Evolutionary conservation across 1,140 invertebrate genomes (phyloP), one percentile per base, ranked within the genome.

Genomic region (Apis dorsata): DNA sequence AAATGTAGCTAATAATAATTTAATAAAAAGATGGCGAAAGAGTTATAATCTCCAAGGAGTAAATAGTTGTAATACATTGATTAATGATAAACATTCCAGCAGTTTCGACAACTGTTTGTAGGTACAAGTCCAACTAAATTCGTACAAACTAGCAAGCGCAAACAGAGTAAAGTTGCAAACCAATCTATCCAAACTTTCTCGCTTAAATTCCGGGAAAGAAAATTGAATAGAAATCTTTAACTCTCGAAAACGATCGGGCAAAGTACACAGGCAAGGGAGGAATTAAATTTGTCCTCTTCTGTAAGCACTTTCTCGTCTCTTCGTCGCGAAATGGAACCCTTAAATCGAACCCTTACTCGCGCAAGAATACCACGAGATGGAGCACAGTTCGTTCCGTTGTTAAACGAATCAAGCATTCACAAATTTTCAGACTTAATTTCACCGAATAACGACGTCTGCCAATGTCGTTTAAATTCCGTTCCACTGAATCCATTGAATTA

Each of bases 401-500:
- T 19, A 69, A 59, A 59, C 13, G 34, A 70, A 70, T 59, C 44
- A 24, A 11, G n/a, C 21, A 1, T 9, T 0, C 59, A 44, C 34
- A 7, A 72, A 59, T 72, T 72, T 63, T 51, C 17, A 21, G 57
- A 34, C 7, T 59, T 60, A 71, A 79, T 49, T 74, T 57, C 19
- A 55, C 53, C 12, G 66, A 21, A 24, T 63, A 59, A 49, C 44
- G 17, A 12, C 9, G 19, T 60, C 21, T 55, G 51, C n/a, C 44
- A 53, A 65, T 24, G 53, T 44, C 62, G n/a, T 51, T 51, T 75
- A 75, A 76, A 75, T 77, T 77, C 73, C 60, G 28, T 82, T 69
- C 73, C 60, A 21, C 13, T 1, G 49, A 9, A 59, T 83, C n/a
- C 81, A 71, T 78, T 65, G 81, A 83, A 79, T 79, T 71, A 71